Base-by-base conservation (phyloP, 2,797 vertebrate genomes). In the Myripristis jacobus region DNA sequence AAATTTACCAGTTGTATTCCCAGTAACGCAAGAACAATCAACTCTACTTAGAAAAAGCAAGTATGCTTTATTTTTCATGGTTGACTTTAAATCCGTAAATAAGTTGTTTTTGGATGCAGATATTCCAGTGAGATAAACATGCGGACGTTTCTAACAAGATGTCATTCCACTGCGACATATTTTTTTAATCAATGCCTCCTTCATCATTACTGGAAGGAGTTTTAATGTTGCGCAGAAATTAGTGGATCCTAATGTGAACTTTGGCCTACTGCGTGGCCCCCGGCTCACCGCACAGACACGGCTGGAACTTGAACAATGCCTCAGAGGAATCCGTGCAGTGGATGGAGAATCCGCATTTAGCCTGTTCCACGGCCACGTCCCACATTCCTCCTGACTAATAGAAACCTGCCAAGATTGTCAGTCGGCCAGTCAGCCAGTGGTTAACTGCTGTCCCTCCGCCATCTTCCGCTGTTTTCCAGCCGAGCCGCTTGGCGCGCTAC, bases 261-360 rank as follows among this genome's bases (percentile, higher is more conserved):
- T 50, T 76, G 65, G 31, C 48, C 66, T 58, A 48, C 56, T 60
- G 63, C 64, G 66, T 68, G 55, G 72, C 60, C 64, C 64, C 79
- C 54, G 71, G 59, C 71, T 85, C 76, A 81, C 75, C 73, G 46
- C 86, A 86, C 27, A 87, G 69, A 82, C 83, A 79, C 58, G 77
- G 69, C 66, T 84, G 85, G 84, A 88, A 88, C 86, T 79, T 65
- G 19, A 87, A 77, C 79, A 86, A 75, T 85, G 81, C 61, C 79
- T 77, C 59, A 71, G 62, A 86, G 86, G 84, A 92, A 88, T 90
- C 82, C 85, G 66, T 84, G 71, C 66, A 59, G 81, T 77, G 77
- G 69, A 81, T 70, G 82, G 72, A 68, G 77, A 89, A 88, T 88
- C 86, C 76, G 63, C 87, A 84, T 89, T 89, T 90, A 89, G 86